phyloP scores from a whole-genome alignment of 2,888 invertebrate species.

The Drosophila quinaria region DNA sequence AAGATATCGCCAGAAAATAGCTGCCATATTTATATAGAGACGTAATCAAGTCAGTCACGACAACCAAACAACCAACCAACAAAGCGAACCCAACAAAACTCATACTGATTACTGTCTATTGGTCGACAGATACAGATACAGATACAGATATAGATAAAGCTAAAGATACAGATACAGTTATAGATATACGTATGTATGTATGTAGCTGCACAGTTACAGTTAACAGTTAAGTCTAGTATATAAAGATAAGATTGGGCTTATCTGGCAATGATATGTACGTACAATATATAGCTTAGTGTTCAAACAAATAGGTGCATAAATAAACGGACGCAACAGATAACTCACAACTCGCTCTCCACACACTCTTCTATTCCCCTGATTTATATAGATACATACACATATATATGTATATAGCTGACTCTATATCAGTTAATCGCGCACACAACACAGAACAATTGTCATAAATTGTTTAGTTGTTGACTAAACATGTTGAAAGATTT shows the following conservation, averaged over 20 bases:
- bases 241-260: conserved; percentile 67
- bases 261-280: conserved; percentile 47
- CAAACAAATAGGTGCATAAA: conserved; percentile 82
- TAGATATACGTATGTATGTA: conserved; percentile 12
- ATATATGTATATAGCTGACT: conserved; percentile 8
- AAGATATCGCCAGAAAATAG: conserved; percentile 76
- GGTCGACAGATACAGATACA: conserved; percentile 36
- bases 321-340: conserved; percentile 67
- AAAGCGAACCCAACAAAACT: conserved; percentile 23
- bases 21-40: conserved; percentile 81
- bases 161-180: conserved; percentile 19
- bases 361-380: conserved; percentile 2
- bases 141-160: conserved; percentile 1
- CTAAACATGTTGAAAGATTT: conserved; percentile 83
- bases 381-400: conserved; percentile 44
- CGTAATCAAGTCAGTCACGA: conserved; percentile 78
- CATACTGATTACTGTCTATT: conserved; percentile 71
- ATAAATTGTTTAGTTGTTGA: conserved; percentile 81
- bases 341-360: conserved; percentile 14
- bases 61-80: conserved; percentile 53
- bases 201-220: conserved; percentile 22
- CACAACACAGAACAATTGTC: conserved; percentile 47
- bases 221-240: conserved; percentile 37
- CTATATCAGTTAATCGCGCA: conserved; percentile 75
- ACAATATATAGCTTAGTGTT: conserved; percentile 64